Base-by-base conservation (phyloP, 2,113 vertebrate genomes). In the Aphyosemion australe region DNA sequence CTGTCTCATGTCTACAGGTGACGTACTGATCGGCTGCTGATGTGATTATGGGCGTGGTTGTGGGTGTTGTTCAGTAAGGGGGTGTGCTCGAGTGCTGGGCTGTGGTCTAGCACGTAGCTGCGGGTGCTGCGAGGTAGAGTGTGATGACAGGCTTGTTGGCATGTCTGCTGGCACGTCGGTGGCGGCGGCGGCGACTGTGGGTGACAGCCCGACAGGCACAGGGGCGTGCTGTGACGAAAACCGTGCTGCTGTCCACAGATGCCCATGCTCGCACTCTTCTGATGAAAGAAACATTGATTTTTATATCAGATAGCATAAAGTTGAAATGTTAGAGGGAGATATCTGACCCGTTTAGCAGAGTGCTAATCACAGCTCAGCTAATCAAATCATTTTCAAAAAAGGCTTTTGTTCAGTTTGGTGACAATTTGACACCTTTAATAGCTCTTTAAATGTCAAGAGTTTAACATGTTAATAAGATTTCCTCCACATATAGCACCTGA, bases 1-100 rank as follows among this genome's bases (percentile, higher is more conserved):
- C 54, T 32, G 56, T 76, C n/a, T n/a, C n/a, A n/a, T n/a, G n/a
- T n/a, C 64, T 69, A 55, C 15, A 32, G 26, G 7, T 54, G 72
- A 93, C 92, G 50, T 91, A 92, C 91, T 84, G 85, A 45, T 72
- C 82, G 81, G 69, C 76, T 57, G 79, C 70, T 66, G 81, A 66
- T 58, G 75, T 87, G 84, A 78, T 82, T 74, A 72, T 78, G 78
- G 57, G 12, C 66, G 52, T 84, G 80, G 82, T 80, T 87, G 58
- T 83, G 82, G 60, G 61, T 65, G 14, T 83, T 80, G 85, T 84
- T 87, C 20, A 84, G 61, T 42, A 81, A 58, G 42, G 79, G 73
- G 42, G 31, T 89, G 19, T 84, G 86, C 74, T 89, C 65, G 19
- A 87, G 72, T 9, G 56, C 37, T 56, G 84, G 74, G 83, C 46